These are phyloP conservation scores for Melolontha melolontha DNA, from an alignment of 2,888 invertebrate genomes.

Conservation along the genomic window DNA sequence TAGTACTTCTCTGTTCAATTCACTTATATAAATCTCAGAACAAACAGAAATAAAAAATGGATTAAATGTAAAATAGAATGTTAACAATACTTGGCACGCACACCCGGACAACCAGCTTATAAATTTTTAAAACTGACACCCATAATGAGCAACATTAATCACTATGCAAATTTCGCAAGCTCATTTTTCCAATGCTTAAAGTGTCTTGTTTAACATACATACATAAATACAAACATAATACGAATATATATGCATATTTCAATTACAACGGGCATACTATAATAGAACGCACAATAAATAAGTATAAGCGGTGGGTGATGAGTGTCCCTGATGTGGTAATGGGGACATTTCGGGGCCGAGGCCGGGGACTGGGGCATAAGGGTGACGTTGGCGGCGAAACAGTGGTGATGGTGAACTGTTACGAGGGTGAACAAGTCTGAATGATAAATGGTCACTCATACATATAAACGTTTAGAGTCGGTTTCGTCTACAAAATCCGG, in stretches of 20 bases:
- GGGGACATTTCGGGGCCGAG: conserved; percentile 28
- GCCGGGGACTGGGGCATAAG: conserved; percentile 32
- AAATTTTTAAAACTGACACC: conserved; percentile 21
- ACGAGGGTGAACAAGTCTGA: conserved; percentile 53
- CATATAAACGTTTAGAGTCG: conserved; percentile 64
- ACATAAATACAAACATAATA: conserved; percentile 2
- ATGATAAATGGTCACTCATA: conserved; percentile 67
- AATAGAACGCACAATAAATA: conserved; percentile 43
- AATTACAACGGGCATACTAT: conserved; percentile 41
- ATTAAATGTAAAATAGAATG: conserved; percentile 11
- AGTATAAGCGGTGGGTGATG: conserved; percentile 40
- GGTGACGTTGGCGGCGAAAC: conserved; percentile 25
- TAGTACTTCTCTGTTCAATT: too few relatives aligned
- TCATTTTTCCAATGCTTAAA: conserved; percentile 25
- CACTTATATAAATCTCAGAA: too few relatives aligned
- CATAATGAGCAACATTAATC: conserved; percentile 30
- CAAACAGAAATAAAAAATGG: background rate
- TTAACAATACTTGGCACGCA: conserved; percentile 11
- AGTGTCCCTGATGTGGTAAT: conserved; percentile 39
- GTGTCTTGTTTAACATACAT: conserved; percentile 5
- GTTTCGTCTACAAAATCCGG: conserved; percentile 65
- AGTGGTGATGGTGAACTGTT: conserved; percentile 40
- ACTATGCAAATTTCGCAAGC: conserved; percentile 28
- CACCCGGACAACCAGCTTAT: conserved; percentile 1
- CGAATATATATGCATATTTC: conserved; percentile 33